A percentile compares a stretch with the other conserved stretches of the same genome.
phyloP scores from a whole-genome alignment of 2,888 invertebrate genomes.

The Julus scanicus region DNA sequence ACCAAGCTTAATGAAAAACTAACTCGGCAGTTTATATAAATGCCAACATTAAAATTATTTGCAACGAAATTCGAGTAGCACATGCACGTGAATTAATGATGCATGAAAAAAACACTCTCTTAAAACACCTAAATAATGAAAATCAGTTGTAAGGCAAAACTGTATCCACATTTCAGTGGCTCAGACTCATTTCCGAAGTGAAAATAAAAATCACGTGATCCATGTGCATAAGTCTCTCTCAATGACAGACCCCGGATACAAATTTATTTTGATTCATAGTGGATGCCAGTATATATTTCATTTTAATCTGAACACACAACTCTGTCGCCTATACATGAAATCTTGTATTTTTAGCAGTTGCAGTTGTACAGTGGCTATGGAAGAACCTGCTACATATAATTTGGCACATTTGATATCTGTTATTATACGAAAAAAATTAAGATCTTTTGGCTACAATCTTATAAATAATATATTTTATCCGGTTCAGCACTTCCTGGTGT shows the following conservation, averaged over 20 bases:
- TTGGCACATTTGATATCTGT: too few species aligned
- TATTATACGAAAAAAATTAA: too few species aligned
- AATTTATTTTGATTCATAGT: not conserved
- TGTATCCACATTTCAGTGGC: not conserved
- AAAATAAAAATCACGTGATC: not conserved
- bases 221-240: not conserved
- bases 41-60: slow-evolving; percentile 27
- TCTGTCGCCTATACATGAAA: too few species aligned
- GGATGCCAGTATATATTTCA: too few species aligned
- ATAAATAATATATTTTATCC: too few species aligned
- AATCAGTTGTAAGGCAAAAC: not conserved
- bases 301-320: too few species aligned
- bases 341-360: too few species aligned
- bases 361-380: too few species aligned
- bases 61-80: not conserved
- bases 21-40: slow-evolving; percentile 24
- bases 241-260: not conserved
- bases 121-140: slow-evolving; percentile 39
- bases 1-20: slow-evolving; percentile 18
- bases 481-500: too few species aligned
- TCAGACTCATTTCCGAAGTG: not conserved
- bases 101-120: slow-evolving; percentile 19
- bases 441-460: too few species aligned
- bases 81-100: not conserved
- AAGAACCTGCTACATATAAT: too few species aligned